These are phyloP conservation scores for Passer montanus DNA, from an alignment of 2,113 vertebrate genomes.

Conservation along the genomic window DNA sequence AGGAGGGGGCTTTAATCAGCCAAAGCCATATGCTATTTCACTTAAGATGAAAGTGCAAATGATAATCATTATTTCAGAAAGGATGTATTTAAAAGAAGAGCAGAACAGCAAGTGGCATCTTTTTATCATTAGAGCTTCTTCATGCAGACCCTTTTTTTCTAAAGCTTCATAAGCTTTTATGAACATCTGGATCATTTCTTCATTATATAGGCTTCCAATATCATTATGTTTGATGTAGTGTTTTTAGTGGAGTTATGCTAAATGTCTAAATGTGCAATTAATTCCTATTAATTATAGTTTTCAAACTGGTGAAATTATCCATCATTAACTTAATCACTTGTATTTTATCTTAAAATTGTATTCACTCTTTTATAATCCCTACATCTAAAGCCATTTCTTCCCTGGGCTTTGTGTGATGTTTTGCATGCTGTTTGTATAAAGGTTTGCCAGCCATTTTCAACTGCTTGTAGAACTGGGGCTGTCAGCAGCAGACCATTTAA, in stretches of 20 bases:
- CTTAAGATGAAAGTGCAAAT: constrained; percentile 78
- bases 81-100: constrained; percentile 74
- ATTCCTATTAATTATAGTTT: constrained; percentile 79
- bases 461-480: not conserved
- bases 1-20: constrained; percentile 80
- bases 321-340: constrained; percentile 78
- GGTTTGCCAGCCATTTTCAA: constrained; percentile 41
- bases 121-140: constrained; percentile 72
- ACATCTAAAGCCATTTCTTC: constrained; percentile 59
- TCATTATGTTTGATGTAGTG: constrained; percentile 51
- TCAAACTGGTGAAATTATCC: constrained; percentile 74
- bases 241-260: constrained; percentile 42
- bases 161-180: constrained; percentile 62
- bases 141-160: constrained; percentile 45
- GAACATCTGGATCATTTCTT: constrained; percentile 75
- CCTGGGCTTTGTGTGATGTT: constrained; percentile 11
- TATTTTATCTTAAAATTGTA: constrained; percentile 73
- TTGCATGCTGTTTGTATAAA: constrained; percentile 39
- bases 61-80: constrained; percentile 79
- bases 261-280: constrained; percentile 77
- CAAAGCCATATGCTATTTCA: constrained; percentile 77
- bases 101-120: constrained; percentile 75
- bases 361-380: constrained; percentile 65
- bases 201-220: constrained; percentile 58
- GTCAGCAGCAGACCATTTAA: not conserved